Evolutionary conservation across 1,140 invertebrate species (phyloP).

Genomic region (Mesaphorura yosii): DNA sequence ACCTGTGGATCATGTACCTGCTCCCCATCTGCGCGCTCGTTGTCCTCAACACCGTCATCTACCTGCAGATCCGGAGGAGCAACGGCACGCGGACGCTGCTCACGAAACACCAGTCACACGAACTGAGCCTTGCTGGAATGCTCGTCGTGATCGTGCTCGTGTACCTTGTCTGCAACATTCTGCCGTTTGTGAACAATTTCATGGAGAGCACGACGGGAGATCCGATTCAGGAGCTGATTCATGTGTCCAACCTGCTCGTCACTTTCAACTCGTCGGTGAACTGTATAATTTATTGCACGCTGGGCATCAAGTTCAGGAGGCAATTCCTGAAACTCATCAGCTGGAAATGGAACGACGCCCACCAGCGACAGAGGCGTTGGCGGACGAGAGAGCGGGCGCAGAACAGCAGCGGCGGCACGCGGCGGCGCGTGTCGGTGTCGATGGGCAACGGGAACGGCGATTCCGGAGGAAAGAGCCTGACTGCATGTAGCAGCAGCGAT

Average conservation of each 20-base stretch:
- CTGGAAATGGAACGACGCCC: too few species aligned
- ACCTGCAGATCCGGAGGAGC: constrained; percentile 64
- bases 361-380: too few species aligned
- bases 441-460: too few species aligned
- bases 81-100: constrained; percentile 67
- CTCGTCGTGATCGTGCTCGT: constrained; percentile 82
- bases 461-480: too few species aligned
- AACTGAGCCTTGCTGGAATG: constrained; percentile 86
- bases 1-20: constrained; percentile 79
- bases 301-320: constrained; percentile 78
- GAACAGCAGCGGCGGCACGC: too few species aligned
- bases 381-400: too few species aligned
- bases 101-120: constrained; percentile 63
- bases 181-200: constrained; percentile 80
- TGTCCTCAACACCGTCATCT: constrained; percentile 77
- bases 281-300: constrained; percentile 93
- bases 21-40: constrained; percentile 72
- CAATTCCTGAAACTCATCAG: constrained; percentile 36
- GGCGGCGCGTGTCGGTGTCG: too few species aligned
- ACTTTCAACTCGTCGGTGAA: constrained; percentile 94
- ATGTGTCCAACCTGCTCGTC: constrained; percentile 66
- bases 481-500: too few species aligned
- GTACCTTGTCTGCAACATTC: constrained; percentile 81
- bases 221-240: neutral
- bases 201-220: constrained; percentile 57